Conservation (phyloP, 2,797 vertebrate genomes). For the Ispidina lecontei region DNA sequence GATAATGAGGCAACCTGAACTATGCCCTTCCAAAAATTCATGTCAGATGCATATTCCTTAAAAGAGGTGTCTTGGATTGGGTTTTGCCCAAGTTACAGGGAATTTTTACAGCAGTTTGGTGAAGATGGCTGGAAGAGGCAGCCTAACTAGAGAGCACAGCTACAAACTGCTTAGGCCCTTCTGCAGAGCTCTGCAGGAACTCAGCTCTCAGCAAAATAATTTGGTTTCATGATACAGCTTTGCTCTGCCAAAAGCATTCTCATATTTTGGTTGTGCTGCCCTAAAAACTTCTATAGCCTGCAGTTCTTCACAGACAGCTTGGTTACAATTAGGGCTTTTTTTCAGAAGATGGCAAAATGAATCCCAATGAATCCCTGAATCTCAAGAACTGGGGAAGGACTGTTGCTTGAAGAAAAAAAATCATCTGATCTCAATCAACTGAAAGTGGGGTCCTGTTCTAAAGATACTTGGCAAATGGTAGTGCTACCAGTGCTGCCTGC, state of each 20-base stretch:
- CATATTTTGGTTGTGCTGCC: background rate
- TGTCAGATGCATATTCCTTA: background rate
- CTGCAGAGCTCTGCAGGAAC: background rate
- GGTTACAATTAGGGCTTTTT: background rate
- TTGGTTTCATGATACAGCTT: slow-evolving; percentile 11
- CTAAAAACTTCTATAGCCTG: slow-evolving; percentile 18
- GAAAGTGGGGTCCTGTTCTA: background rate
- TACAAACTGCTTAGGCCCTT: background rate
- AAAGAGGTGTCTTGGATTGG: background rate
- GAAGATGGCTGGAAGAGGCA: background rate
- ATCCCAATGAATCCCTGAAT: background rate
- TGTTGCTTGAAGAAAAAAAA: background rate
- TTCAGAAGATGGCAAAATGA: background rate
- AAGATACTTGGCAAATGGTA: background rate
- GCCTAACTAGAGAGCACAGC: background rate
- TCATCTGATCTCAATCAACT: background rate
- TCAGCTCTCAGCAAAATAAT: background rate
- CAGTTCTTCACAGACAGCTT: slow-evolving; percentile 21
- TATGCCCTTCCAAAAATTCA: background rate
- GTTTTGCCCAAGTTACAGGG: background rate
- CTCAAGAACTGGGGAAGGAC: background rate
- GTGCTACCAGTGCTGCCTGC: background rate
- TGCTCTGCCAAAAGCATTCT: slow-evolving; percentile 27
- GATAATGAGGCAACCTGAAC: background rate
- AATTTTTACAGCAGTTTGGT: background rate